These are phyloP conservation scores for Muscicapa comitata DNA, from an alignment of 2,797 vertebrate species.

Conservation along the genomic window DNA sequence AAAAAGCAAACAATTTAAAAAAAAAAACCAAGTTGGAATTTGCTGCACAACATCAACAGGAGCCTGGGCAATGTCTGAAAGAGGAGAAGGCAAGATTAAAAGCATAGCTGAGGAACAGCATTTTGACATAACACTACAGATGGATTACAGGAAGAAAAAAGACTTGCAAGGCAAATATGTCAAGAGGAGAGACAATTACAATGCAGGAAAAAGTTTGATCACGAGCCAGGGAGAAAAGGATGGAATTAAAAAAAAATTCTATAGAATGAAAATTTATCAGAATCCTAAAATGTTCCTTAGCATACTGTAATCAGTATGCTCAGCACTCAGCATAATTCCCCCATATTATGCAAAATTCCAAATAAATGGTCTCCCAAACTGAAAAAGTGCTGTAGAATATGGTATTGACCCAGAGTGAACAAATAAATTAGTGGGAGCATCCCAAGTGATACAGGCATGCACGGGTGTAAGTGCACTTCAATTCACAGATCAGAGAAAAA, in stretches of 20 bases:
- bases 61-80: background rate
- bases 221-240: background rate
- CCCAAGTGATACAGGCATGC: background rate
- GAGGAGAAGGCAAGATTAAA: background rate
- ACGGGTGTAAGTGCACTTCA: rapidly evolving
- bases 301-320: background rate
- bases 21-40: background rate
- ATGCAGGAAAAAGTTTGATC: background rate
- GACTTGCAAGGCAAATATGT: background rate
- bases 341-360: background rate
- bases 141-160: background rate
- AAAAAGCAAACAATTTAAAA: background rate
- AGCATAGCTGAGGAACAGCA: background rate
- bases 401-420: background rate
- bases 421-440: background rate
- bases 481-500: background rate
- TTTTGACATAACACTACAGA: background rate
- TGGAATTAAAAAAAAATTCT: background rate
- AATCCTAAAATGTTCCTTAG: background rate
- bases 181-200: background rate
- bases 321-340: background rate
- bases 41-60: background rate
- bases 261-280: background rate
- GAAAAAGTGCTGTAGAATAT: background rate
- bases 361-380: background rate